Evolutionary conservation across 1,140 invertebrate species (phyloP), one percentile per base, ranked within the genome.

Genomic region (Calephelis nemesis): DNA sequence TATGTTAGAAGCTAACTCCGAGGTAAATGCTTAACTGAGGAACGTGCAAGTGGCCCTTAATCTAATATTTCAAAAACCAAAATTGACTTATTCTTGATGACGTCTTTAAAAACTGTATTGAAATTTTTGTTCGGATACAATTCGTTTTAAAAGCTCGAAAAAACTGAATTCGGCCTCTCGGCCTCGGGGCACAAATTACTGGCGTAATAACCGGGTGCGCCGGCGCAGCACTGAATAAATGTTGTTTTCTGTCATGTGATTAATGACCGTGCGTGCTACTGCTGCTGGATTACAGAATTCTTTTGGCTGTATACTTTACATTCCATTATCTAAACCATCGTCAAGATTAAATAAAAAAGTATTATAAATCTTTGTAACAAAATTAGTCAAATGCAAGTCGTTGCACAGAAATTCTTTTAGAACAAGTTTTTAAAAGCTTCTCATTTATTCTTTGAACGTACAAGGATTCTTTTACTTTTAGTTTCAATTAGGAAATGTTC

Each of bases 141-240:
- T 54, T 54, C 42, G 39, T 66, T 66, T 13, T 8, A 39, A 54
- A 19, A 40, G 40, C 45, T 47, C 62, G 62, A 63, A 63, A 47
- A 63, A 63, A 63, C 45, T 48, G 62, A 63, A 63, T 48, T 63
- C 40, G 62, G 62, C 42, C 30, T 42, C 62, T 47, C 42, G 47
- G 62, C 62, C 62, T 47, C 42, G 47, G 62, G 62, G 62, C 62
- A 68, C 67, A 63, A 68, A 68, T 63, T 68, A 63, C 60, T n/a
- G 60, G 5, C 58, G 67, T 68, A 68, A 68, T 68, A 49, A 63
- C 58, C 47, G 67, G 67, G 67, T 62, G 60, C 67, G 67, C 67
- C 19, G 47, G 48, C 67, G 67, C 67, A 68, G 30, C 52, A 19
- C 42, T 47, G 62, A 47, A 42, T 63, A 63, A 63, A 63, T 63